Percentiles rank a stretch among this genome's conserved stretches.
These are phyloP conservation scores for Meta bourneti DNA, from an alignment of 2,888 invertebrate species.

Conservation along the genomic window DNA sequence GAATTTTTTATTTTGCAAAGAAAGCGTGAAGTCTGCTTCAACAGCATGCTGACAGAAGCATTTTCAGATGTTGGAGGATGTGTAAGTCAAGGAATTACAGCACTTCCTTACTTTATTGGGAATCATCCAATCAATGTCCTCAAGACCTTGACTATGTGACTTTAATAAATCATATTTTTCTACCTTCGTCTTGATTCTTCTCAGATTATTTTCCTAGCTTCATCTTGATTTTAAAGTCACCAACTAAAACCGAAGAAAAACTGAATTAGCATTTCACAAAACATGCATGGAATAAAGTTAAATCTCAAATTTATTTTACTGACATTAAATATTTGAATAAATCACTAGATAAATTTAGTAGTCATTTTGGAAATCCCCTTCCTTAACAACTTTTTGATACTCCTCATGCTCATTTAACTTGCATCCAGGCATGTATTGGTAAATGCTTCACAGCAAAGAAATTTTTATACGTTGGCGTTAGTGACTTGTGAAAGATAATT, in stretches of 20 bases:
- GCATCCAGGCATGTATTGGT: slow-evolving; percentile 58
- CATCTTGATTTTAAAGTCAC: slow-evolving; percentile 62
- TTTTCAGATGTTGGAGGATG: too few relatives aligned
- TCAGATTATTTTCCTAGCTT: slow-evolving; percentile 45
- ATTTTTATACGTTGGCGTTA: not conserved
- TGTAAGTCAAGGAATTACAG: too few relatives aligned
- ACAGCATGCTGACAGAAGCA: too few relatives aligned
- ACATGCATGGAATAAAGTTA: slow-evolving; percentile 58
- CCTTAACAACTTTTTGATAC: not conserved
- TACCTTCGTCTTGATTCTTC: slow-evolving; percentile 7
- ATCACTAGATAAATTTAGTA: not conserved
- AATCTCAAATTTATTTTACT: slow-evolving; percentile 25
- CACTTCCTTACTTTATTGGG: too few relatives aligned
- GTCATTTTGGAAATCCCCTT: not conserved
- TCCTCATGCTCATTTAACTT: slow-evolving; percentile 26
- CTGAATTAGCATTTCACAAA: slow-evolving; percentile 69
- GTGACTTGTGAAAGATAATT: too few relatives aligned
- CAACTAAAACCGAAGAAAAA: slow-evolving; percentile 76
- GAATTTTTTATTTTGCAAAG: too few relatives aligned
- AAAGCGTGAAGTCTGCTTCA: too few relatives aligned
- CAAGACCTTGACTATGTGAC: too few relatives aligned
- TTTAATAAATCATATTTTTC: too few relatives aligned
- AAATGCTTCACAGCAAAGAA: slow-evolving; percentile 23
- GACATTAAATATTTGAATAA: not conserved
- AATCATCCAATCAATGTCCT: too few relatives aligned